A percentile compares a stretch with the other conserved stretches of the same genome.
Conservation (phyloP, 2,797 vertebrate species). For the Centroberyx gerrardi region DNA sequence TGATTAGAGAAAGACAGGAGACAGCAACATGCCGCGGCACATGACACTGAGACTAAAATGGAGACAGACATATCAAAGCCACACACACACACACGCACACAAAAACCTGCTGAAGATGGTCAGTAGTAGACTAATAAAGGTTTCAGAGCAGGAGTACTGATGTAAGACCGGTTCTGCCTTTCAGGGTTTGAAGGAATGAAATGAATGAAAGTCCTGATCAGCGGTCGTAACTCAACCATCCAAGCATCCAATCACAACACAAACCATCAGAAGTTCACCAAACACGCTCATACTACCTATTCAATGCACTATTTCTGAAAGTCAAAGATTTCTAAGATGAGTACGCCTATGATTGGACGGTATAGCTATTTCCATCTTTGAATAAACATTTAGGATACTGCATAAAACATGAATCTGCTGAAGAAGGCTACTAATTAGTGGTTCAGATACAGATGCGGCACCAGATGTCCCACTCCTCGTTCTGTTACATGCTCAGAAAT, state of each 20-base stretch:
- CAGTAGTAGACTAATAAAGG: not conserved
- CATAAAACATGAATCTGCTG: constrained; percentile 15
- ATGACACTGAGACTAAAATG: constrained; percentile 15
- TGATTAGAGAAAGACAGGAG: constrained; percentile 73
- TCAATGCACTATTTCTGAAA: not conserved
- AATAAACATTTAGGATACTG: constrained; percentile 5
- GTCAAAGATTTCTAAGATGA: constrained; percentile 17
- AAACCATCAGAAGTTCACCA: not conserved
- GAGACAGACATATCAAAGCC: constrained; percentile 17
- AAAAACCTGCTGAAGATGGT: constrained; percentile 38
- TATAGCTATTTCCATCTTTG: not conserved
- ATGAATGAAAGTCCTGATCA: not conserved
- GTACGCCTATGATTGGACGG: not conserved
- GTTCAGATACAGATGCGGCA: constrained; percentile 34
- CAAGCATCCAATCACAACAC: not conserved
- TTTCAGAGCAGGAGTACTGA: not conserved
- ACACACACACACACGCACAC: constrained; percentile 29
- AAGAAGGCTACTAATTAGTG: constrained; percentile 35
- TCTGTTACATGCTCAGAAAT: constrained; percentile 1
- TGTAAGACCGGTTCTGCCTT: not conserved
- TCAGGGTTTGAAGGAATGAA: not conserved
- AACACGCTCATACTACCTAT: not conserved
- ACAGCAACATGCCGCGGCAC: constrained; percentile 60
- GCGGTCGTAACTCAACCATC: not conserved
- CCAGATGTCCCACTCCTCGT: constrained; percentile 41